These are phyloP conservation scores for Zootermopsis nevadensis DNA, from an alignment of 2,888 invertebrate species.

Conservation along the genomic window DNA sequence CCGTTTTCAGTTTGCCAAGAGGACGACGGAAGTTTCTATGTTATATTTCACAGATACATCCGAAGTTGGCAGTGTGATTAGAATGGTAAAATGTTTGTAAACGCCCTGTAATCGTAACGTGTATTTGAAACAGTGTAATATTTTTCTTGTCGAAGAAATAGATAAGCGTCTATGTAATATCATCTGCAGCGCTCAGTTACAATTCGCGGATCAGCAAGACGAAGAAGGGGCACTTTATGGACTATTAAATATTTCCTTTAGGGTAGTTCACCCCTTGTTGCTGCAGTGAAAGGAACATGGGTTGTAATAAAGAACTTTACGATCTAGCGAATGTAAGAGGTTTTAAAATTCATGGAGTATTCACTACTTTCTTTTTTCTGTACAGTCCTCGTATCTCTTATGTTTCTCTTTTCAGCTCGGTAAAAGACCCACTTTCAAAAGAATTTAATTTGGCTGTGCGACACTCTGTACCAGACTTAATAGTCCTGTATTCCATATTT, in stretches of 20 bases:
- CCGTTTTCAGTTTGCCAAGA: no score
- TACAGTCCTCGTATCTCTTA: background rate
- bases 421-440: background rate
- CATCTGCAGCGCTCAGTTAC: background rate
- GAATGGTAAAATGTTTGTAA: no score
- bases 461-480: no score
- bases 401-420: background rate
- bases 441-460: background rate
- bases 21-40: no score
- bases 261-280: background rate
- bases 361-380: background rate
- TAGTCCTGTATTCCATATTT: no score
- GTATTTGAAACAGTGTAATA: no score
- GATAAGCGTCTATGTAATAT: background rate
- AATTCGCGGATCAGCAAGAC: background rate
- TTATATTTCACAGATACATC: no score
- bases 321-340: background rate
- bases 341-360: slow-evolving; percentile 32
- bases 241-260: slow-evolving; percentile 26
- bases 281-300: background rate
- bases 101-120: no score
- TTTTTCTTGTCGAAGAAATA: background rate
- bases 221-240: slow-evolving; percentile 10
- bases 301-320: slow-evolving; percentile 23
- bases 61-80: no score